These are phyloP conservation scores for Nixonia krombeini DNA, from an alignment of 1,140 invertebrate species.

Conservation along the genomic window DNA sequence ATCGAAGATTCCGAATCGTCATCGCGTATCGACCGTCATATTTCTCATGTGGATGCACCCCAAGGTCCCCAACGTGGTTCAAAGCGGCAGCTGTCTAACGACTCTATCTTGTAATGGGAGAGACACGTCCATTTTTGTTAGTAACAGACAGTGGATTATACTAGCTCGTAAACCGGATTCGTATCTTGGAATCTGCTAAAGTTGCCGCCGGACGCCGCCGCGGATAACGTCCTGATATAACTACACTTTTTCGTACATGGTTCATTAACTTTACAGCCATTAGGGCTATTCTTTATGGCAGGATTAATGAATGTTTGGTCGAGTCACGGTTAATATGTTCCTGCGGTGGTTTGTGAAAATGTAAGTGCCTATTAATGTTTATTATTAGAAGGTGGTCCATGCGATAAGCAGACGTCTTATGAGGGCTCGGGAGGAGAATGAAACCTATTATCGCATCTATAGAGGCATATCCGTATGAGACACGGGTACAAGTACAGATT, in stretches of 20 bases:
- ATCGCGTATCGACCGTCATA: constrained; percentile 39
- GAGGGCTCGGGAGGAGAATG: too few relatives aligned
- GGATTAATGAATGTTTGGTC: too few relatives aligned
- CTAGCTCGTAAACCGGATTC: constrained; percentile 47
- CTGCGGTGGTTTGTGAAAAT: too few relatives aligned
- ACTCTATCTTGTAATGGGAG: constrained; percentile 45
- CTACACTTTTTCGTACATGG: constrained; percentile 13
- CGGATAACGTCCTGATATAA: background rate
- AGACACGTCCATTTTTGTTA: constrained; percentile 44
- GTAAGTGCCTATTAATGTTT: too few relatives aligned
- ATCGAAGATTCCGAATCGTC: constrained; percentile 33
- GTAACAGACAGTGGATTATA: constrained; percentile 38
- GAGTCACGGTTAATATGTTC: too few relatives aligned
- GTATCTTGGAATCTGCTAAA: constrained; percentile 48
- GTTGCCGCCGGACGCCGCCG: constrained; percentile 31
- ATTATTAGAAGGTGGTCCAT: too few relatives aligned
- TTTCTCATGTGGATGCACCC: constrained; percentile 15
- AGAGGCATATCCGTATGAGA: too few relatives aligned
- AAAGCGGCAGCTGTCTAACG: constrained; percentile 41
- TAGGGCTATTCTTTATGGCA: too few relatives aligned
- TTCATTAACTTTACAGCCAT: too few relatives aligned
- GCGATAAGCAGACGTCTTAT: too few relatives aligned
- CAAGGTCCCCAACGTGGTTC: constrained; percentile 26
- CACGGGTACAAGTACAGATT: too few relatives aligned
- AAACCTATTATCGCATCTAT: too few relatives aligned